Evolutionary conservation across 2,113 vertebrate genomes (phyloP).

Genomic region (Hippopotamus amphibius): DNA sequence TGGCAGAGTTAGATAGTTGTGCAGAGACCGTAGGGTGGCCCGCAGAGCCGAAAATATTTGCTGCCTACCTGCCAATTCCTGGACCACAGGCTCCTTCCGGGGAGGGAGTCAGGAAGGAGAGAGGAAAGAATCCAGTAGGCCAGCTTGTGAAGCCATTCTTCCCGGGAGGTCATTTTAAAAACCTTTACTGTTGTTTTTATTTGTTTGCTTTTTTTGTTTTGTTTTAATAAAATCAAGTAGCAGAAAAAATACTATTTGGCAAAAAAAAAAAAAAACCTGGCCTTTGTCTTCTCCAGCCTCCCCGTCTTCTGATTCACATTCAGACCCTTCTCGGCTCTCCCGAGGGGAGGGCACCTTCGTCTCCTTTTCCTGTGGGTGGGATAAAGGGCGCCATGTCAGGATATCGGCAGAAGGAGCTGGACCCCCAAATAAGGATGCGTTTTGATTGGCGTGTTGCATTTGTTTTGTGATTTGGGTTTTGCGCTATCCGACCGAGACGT

Average conservation of each 20-base stretch:
- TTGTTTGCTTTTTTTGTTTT: background rate
- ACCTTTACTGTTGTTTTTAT: background rate
- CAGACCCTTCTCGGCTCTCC: background rate
- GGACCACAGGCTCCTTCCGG: background rate
- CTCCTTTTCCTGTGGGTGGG: background rate
- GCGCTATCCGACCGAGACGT: rapidly evolving
- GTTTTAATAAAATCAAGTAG: background rate
- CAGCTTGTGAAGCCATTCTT: background rate
- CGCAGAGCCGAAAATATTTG: background rate
- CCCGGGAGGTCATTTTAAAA: background rate
- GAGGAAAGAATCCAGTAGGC: background rate
- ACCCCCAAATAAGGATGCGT: background rate
- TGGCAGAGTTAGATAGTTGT: background rate
- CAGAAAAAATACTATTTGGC: background rate
- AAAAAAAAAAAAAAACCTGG: background rate
- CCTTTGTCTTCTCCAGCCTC: background rate
- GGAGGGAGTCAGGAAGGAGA: background rate
- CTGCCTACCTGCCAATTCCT: background rate
- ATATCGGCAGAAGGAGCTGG: background rate
- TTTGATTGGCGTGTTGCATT: background rate
- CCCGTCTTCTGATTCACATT: background rate
- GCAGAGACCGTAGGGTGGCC: background rate
- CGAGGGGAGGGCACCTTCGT: rapidly evolving
- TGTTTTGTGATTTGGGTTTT: background rate
- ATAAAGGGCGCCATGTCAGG: background rate